Evolutionary conservation across 1,140 invertebrate genomes (phyloP).

Genomic region (Mizuhopecten yessoensis): DNA sequence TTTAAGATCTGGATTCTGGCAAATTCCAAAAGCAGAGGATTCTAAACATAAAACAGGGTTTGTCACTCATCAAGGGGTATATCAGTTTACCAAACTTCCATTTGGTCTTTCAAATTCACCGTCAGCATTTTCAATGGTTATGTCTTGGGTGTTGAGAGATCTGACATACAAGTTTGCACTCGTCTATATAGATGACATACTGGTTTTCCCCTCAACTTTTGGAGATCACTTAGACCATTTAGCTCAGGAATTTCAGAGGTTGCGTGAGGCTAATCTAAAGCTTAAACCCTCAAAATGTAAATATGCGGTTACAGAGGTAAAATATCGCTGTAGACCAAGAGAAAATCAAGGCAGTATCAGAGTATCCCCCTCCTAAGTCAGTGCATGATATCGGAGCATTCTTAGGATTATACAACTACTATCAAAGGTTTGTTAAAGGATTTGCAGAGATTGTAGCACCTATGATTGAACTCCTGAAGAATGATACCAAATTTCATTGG

Average conservation of each 20-base stretch:
- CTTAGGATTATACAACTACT: constrained; percentile 64
- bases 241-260: no score
- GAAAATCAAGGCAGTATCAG: constrained; percentile 60
- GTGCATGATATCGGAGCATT: no score
- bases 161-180: constrained; percentile 55
- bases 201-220: no score
- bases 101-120: no score
- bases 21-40: no score
- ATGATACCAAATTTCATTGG: constrained; percentile 64
- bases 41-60: no score
- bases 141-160: constrained; percentile 54
- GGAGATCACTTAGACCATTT: no score
- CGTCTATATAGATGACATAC: no score
- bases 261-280: no score
- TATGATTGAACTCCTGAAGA: constrained; percentile 54
- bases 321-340: constrained; percentile 56
- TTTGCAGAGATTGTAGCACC: constrained; percentile 62
- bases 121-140: no score
- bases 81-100: no score
- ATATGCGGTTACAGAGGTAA: constrained; percentile 50
- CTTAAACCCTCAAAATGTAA: constrained; percentile 61
- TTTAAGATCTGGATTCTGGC: constrained; percentile 51
- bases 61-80: constrained; percentile 58
- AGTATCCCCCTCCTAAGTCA: no score
- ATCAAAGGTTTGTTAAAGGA: constrained; percentile 62